A percentile compares a stretch with the other conserved stretches of the same genome.
Evolutionary conservation across 2,888 invertebrate species (phyloP).

Genomic region (Tineola bisselliella): DNA sequence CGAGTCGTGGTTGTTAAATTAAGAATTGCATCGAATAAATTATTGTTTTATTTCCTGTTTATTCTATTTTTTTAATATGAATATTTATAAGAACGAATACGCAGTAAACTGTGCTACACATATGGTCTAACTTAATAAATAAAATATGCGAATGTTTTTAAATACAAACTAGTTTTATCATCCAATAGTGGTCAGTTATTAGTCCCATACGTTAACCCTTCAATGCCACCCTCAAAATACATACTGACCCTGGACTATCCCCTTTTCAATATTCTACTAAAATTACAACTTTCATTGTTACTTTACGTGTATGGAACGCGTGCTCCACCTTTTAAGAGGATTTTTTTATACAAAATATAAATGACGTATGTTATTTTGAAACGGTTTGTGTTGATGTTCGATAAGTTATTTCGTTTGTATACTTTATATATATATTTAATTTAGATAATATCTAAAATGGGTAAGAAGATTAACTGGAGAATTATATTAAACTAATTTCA

Average conservation of each 20-base stretch:
- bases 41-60: too few species aligned
- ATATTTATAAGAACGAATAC: too few species aligned
- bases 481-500: too few species aligned
- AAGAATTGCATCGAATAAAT: too few species aligned
- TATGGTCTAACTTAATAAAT: not conserved
- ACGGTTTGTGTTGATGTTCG: conserved; percentile 29
- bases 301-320: conserved; percentile 25
- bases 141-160: not conserved
- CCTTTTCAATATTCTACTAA: conserved; percentile 39
- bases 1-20: too few species aligned
- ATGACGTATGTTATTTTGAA: conserved; percentile 38
- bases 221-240: conserved; percentile 28
- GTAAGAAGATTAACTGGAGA: too few species aligned
- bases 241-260: conserved; percentile 41
- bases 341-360: conserved; percentile 46
- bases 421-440: too few species aligned
- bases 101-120: too few species aligned
- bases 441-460: too few species aligned
- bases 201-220: conserved; percentile 54
- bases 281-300: conserved; percentile 31
- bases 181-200: conserved; percentile 38
- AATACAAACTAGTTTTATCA: conserved; percentile 17
- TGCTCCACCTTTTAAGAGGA: conserved; percentile 37
- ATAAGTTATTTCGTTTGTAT: too few species aligned
- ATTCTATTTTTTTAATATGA: too few species aligned